phyloP scores from a whole-genome alignment of 2,888 invertebrate species.

The Tromatobia lineatoria region DNA sequence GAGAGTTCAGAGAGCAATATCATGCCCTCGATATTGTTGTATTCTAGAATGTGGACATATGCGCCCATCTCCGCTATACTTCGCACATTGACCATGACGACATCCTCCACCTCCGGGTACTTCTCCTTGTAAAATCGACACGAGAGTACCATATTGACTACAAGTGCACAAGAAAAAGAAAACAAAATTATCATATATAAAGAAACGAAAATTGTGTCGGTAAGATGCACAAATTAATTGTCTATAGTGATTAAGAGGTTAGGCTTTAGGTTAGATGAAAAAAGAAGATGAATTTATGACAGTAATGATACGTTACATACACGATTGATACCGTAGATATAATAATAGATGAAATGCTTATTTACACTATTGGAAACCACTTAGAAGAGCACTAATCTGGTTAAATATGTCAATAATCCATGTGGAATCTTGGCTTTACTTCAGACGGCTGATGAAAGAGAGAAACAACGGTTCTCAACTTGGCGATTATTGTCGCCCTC shows the following conservation, averaged over 20 bases:
- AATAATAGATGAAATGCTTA: slow-evolving; percentile 53
- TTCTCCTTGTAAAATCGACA: slow-evolving; percentile 99
- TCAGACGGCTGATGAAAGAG: slow-evolving; percentile 72
- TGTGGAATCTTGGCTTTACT: slow-evolving; percentile 75
- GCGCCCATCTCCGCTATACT: slow-evolving; percentile 99
- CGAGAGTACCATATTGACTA: slow-evolving; percentile 92
- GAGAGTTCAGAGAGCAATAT: slow-evolving; percentile 99
- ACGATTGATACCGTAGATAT: slow-evolving; percentile 57
- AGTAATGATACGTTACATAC: slow-evolving; percentile 54
- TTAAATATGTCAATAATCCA: slow-evolving; percentile 75
- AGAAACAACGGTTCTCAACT: slow-evolving; percentile 71
- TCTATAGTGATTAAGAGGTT: slow-evolving; percentile 55
- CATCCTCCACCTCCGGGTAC: slow-evolving; percentile 99
- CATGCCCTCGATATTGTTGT: slow-evolving; percentile 99
- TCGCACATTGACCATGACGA: slow-evolving; percentile 99
- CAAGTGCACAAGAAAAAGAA: slow-evolving; percentile 1
- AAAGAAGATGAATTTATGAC: slow-evolving; percentile 48
- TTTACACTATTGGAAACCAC: slow-evolving; percentile 57
- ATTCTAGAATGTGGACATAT: slow-evolving; percentile 98
- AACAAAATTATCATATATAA: background rate
- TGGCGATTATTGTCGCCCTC: background rate
- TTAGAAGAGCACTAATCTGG: slow-evolving; percentile 31
- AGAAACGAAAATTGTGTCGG: background rate
- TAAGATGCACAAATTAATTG: slow-evolving; percentile 8
- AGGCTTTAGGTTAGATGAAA: slow-evolving; percentile 61